Conservation (phyloP, 1,140 invertebrate genomes). For the Agrilus planipennis region DNA sequence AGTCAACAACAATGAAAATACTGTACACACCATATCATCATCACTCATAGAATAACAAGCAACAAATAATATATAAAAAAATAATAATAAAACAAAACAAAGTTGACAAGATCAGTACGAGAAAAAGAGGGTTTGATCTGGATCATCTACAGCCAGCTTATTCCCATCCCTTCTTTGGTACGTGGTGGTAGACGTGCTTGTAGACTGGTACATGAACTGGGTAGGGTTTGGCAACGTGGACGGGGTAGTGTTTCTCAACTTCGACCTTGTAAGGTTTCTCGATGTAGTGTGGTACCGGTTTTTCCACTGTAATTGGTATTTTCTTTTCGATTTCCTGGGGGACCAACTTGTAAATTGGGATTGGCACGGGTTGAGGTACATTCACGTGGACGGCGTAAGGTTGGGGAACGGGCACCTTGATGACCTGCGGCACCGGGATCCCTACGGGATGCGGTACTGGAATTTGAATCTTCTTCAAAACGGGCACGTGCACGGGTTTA, state of each 20-base stretch:
- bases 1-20: too few species aligned
- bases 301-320: conserved; percentile 63
- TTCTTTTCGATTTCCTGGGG: conserved; percentile 54
- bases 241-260: conserved; percentile 63
- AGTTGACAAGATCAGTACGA: too few species aligned
- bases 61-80: too few species aligned
- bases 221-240: conserved; percentile 59
- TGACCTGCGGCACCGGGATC: conserved; percentile 58
- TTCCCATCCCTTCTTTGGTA: conserved; percentile 29
- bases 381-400: conserved; percentile 59
- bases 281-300: conserved; percentile 60
- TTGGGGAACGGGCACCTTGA: conserved; percentile 61
- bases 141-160: too few species aligned
- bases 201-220: conserved; percentile 69
- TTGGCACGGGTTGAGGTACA: conserved; percentile 58
- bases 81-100: too few species aligned
- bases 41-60: too few species aligned
- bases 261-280: conserved; percentile 67
- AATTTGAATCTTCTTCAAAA: conserved; percentile 63
- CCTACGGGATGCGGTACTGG: conserved; percentile 63
- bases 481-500: conserved; percentile 56
- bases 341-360: conserved; percentile 60
- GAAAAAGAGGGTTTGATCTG: too few species aligned
- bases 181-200: conserved; percentile 66
- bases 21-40: too few species aligned